Percentiles rank a stretch among this genome's conserved stretches.
Evolutionary conservation across 1,140 invertebrate genomes (phyloP).

Genomic region (Gryllus bimaculatus): DNA sequence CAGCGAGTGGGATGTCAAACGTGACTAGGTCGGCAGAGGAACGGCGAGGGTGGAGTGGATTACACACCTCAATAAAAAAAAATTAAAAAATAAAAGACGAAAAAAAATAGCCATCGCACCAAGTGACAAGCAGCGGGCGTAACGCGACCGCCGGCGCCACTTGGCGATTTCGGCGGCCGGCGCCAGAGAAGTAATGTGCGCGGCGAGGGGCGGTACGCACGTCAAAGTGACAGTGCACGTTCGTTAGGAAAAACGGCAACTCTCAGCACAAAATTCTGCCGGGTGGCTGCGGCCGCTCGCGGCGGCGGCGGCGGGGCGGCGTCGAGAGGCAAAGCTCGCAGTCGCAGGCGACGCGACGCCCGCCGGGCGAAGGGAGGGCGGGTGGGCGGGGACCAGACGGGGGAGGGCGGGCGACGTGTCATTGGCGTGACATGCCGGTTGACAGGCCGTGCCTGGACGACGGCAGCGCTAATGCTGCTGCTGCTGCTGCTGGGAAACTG

Average conservation of each 20-base stretch:
- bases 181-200: not conserved
- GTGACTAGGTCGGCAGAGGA: no score
- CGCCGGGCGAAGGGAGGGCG: not conserved
- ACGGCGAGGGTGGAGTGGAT: no score
- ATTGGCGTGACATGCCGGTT: conserved; percentile 5
- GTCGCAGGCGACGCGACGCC: not conserved
- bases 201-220: conserved; percentile 10
- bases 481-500: conserved; percentile 3
- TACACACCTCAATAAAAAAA: no score
- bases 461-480: conserved; percentile 11
- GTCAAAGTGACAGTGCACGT: conserved; percentile 13
- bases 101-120: no score
- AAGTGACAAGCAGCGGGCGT: no score
- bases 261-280: conserved; percentile 12
- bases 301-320: no score
- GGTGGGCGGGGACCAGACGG: no score
- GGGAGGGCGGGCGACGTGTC: conserved; percentile 6
- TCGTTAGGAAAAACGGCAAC: conserved; percentile 15
- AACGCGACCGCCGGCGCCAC: no score
- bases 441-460: conserved; percentile 11
- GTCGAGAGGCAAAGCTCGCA: not conserved
- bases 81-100: no score
- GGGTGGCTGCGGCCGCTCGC: no score
- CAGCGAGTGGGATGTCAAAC: no score
- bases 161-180: not conserved